A percentile compares a stretch with the other conserved stretches of the same genome.
Evolutionary conservation across 2,888 invertebrate genomes (phyloP).

Genomic region (Clistopyga incitator): DNA sequence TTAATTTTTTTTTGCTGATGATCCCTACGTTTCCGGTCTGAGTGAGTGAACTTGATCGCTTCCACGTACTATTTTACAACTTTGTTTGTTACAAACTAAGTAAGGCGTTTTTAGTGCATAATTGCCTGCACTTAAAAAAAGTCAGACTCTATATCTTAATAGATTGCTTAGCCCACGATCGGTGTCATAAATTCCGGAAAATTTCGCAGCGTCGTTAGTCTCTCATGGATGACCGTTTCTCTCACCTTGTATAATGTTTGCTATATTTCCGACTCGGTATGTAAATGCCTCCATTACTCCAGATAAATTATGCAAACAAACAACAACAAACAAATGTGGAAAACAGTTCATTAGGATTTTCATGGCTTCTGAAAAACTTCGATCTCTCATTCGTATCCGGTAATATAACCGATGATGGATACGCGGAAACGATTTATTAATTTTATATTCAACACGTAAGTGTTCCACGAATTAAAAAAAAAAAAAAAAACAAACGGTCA

Average conservation of each 20-base stretch:
- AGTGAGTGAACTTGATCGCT: neutral
- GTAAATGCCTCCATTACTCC: neutral
- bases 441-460: too few relatives aligned
- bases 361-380: neutral
- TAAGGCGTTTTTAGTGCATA: neutral
- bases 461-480: too few relatives aligned
- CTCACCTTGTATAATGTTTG: neutral
- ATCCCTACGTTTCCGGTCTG: neutral
- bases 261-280: conserved; percentile 1
- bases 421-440: too few relatives aligned
- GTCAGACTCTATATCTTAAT: neutral
- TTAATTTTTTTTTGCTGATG: neutral
- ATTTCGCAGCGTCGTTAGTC: neutral
- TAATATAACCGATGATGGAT: too few relatives aligned
- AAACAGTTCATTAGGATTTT: neutral
- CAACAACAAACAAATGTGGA: neutral
- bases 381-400: too few relatives aligned
- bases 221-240: neutral
- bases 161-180: neutral
- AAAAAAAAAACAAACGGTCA: too few relatives aligned
- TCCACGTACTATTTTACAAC: conserved; percentile 5
- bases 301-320: neutral
- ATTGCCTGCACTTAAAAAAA: neutral
- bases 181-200: neutral
- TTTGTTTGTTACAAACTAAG: neutral